Base-by-base conservation (phyloP, 2,797 vertebrate genomes). In the Silurus aristotelis region DNA sequence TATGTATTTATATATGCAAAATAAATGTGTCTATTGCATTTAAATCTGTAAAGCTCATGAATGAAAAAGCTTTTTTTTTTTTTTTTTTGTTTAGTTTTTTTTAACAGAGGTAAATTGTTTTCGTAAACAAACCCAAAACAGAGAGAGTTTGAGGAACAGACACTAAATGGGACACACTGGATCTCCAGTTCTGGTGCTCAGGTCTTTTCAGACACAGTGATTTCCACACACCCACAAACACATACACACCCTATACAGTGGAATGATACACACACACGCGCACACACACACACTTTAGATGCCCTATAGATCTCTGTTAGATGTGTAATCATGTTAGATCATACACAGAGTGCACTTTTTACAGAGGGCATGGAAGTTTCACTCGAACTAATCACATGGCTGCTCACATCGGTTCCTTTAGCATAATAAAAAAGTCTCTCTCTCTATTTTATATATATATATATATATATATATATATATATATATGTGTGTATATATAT, bases 21-120 rank as follows among this genome's bases (percentile, higher is more conserved):
- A 93, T 92, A 92, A 92, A 92, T 92, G 91, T 90, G 78, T 88
- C 91, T 90, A 94, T 92, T 91, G 91, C 90, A 91, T 38, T 95
- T 96, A 94, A 94, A 95, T 93, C 91, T 92, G 91, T 91, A 84
- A 90, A 95, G 92, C 91, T 55, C n/a, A 27, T 75, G 20, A 52
- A 52, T 52, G 22, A 91, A 92, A 94, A 95, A 94, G 94, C 96
- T 96, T 52, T 6, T 10, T 52, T 52, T 52, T 52, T 52, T 7
- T 52, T 52, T 52, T 89, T 89, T 95, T 38, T 38, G 31, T 38
- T 38, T 5, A 38, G 38, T 38, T 38, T 38, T 38, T 95, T 93
- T 89, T 92, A 31, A 91, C 91, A 91, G 94, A 95, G 95, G 91
- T 9, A 7, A 75, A n/a, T 9, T 56, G 0, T 25, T 75, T 75